A percentile compares a stretch with the other conserved stretches of the same genome.
phyloP scores from a whole-genome alignment of 2,797 vertebrate genomes.

The Monodelphis domestica region DNA sequence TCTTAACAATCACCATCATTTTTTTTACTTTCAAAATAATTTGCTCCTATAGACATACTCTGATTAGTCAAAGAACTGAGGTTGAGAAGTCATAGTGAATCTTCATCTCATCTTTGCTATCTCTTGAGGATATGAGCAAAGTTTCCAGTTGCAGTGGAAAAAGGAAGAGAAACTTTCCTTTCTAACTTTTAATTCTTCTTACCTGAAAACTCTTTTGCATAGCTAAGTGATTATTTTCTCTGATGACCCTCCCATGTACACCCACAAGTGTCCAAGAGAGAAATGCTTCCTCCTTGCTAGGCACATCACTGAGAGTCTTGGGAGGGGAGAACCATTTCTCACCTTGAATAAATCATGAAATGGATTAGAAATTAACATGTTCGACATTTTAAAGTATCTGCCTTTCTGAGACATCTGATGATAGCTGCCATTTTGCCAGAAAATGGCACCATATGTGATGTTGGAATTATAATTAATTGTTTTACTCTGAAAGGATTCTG shows the following conservation, averaged over 20 bases:
- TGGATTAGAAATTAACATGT: neutral
- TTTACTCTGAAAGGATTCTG: neutral
- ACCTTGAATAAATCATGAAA: conserved; percentile 10
- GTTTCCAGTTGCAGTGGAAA: neutral
- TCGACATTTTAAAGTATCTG: neutral
- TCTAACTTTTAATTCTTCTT: neutral
- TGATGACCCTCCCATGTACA: neutral
- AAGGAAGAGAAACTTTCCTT: neutral
- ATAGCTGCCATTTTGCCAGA: neutral
- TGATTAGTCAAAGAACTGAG: neutral
- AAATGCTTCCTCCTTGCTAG: neutral
- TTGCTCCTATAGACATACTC: neutral
- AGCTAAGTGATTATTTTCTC: neutral
- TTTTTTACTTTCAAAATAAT: neutral
- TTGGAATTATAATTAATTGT: conserved; percentile 9
- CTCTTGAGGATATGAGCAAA: no score
- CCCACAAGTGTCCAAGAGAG: neutral
- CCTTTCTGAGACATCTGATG: neutral
- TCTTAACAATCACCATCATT: neutral
- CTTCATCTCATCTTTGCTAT: neutral
- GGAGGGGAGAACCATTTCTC: neutral
- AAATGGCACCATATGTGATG: conserved; percentile 7
- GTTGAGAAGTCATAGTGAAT: neutral
- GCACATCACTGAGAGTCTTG: neutral
- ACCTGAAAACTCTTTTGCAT: neutral